phyloP scores from a whole-genome alignment of 2,888 invertebrate genomes.

The Buathra laborator region DNA sequence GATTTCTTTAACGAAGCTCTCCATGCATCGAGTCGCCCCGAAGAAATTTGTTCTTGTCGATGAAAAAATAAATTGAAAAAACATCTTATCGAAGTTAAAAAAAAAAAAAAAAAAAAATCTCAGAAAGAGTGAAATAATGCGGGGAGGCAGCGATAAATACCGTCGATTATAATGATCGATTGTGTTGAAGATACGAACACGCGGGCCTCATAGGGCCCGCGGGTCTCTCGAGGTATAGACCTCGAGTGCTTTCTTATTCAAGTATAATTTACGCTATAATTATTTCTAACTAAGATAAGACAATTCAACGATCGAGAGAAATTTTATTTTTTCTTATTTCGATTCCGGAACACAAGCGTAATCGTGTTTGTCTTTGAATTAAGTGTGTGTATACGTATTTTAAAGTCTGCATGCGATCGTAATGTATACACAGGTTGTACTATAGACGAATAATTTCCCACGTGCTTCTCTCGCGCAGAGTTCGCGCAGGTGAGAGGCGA shows the following conservation, averaged over 20 bases:
- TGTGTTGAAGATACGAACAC: slow-evolving; percentile 19
- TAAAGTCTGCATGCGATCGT: background rate
- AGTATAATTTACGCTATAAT: slow-evolving; percentile 20
- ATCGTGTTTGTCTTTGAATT: background rate
- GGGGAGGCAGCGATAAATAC: slow-evolving; percentile 43
- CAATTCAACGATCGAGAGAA: slow-evolving; percentile 7
- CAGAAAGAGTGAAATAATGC: background rate
- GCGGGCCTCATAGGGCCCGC: too few relatives aligned
- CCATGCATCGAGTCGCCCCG: slow-evolving; percentile 12
- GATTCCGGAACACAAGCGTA: background rate
- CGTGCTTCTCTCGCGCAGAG: slow-evolving; percentile 63
- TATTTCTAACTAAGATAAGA: slow-evolving; percentile 45
- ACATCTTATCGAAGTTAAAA: slow-evolving; percentile 24
- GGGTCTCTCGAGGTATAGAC: too few relatives aligned
- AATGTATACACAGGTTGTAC: background rate
- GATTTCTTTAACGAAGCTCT: slow-evolving; percentile 35
- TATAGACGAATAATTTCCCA: slow-evolving; percentile 63
- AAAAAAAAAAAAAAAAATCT: slow-evolving; percentile 23
- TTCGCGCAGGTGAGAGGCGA: slow-evolving; percentile 71
- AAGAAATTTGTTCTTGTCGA: slow-evolving; percentile 48
- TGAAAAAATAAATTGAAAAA: slow-evolving; percentile 31
- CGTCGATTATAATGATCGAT: slow-evolving; percentile 56
- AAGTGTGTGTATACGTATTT: background rate
- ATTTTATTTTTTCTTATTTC: slow-evolving; percentile 1
- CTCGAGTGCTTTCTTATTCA: background rate